Percentiles rank a stretch among this genome's conserved stretches.
These are phyloP conservation scores for Manduca sexta DNA, from an alignment of 1,140 invertebrate genomes.

Conservation along the genomic window DNA sequence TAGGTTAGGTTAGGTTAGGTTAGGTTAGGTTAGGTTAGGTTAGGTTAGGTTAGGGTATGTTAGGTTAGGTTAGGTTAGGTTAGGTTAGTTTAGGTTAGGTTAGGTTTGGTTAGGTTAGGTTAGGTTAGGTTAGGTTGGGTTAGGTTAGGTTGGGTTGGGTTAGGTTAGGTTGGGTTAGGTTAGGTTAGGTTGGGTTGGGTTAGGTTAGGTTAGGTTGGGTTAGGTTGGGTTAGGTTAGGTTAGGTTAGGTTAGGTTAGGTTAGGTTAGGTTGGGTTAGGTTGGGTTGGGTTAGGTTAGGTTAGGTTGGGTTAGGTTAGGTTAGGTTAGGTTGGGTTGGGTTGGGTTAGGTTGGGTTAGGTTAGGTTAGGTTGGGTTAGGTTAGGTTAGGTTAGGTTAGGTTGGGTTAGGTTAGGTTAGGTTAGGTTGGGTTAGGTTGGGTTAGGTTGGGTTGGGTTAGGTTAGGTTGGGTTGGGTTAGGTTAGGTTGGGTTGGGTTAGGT, in stretches of 20 bases:
- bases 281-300: not conserved
- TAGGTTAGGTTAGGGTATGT: not conserved
- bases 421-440: not conserved
- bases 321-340: not conserved
- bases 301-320: not conserved
- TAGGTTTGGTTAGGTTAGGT: slow-evolving; percentile 11
- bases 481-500: not conserved
- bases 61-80: slow-evolving; percentile 1
- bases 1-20: slow-evolving; percentile 8
- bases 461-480: not conserved
- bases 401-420: slow-evolving; percentile 1
- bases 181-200: not conserved
- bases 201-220: not conserved
- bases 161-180: not conserved
- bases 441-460: not conserved
- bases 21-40: slow-evolving; percentile 1
- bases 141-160: slow-evolving; percentile 4
- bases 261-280: not conserved
- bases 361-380: slow-evolving; percentile 6
- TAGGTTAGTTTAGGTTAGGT: slow-evolving; percentile 4
- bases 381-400: slow-evolving; percentile 1
- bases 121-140: slow-evolving; percentile 5
- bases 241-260: slow-evolving; percentile 1
- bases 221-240: not conserved
- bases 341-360: not conserved